Percentiles rank a stretch among this genome's conserved stretches.
Evolutionary conservation across 92 coral and sea anemone genomes (phyloP).

Genomic region (Parazoanthus darwini): DNA sequence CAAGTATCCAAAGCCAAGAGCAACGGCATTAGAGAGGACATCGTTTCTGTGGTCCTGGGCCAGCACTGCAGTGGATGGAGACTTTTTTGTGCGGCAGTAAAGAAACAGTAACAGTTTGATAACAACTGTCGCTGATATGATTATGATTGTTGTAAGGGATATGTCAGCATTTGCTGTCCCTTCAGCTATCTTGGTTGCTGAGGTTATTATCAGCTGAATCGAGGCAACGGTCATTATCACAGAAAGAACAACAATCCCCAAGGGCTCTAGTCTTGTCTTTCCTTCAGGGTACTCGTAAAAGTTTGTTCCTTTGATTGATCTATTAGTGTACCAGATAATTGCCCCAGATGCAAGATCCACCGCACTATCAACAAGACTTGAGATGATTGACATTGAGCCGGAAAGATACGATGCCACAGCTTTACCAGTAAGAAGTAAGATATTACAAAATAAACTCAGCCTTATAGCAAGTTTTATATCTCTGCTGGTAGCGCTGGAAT

Average conservation of each 20-base stretch:
- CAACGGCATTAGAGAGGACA: slow-evolving; percentile 82
- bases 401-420: slow-evolving; percentile 82
- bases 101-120: slow-evolving; percentile 68
- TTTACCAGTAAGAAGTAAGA: slow-evolving; percentile 72
- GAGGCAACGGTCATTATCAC: slow-evolving; percentile 97
- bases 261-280: slow-evolving; percentile 88
- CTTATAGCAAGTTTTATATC: slow-evolving; percentile 60
- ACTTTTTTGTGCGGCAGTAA: slow-evolving; percentile 62
- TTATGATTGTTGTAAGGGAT: slow-evolving; percentile 67
- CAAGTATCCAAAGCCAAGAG: slow-evolving; percentile 86
- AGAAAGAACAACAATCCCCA: slow-evolving; percentile 83
- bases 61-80: slow-evolving; percentile 72
- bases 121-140: slow-evolving; percentile 70
- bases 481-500: background rate
- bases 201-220: slow-evolving; percentile 82
- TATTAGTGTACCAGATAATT: slow-evolving; percentile 84
- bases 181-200: slow-evolving; percentile 65
- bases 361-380: slow-evolving; percentile 96
- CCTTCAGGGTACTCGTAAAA: slow-evolving; percentile 94
- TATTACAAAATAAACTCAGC: slow-evolving; percentile 77
- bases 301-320: slow-evolving; percentile 83
- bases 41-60: slow-evolving; percentile 98
- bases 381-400: slow-evolving; percentile 94
- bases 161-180: slow-evolving; percentile 73
- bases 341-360: slow-evolving; percentile 86